Evolutionary conservation across 2,113 vertebrate genomes (phyloP).

Genomic region (Columba janthina): DNA sequence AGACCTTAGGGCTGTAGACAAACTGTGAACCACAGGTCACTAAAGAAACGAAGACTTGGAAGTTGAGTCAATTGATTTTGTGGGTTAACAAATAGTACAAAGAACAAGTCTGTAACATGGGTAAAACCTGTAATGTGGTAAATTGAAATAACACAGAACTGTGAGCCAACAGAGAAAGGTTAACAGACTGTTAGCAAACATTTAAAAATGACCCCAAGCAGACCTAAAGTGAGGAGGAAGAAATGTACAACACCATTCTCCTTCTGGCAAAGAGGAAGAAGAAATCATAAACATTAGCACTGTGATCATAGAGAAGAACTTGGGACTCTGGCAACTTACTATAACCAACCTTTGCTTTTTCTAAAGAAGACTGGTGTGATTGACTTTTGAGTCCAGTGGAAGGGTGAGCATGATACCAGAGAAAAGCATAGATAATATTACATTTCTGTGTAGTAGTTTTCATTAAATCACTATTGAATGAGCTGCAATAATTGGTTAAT

Average conservation of each 20-base stretch:
- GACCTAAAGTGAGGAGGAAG: not conserved
- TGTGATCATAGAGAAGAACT: not conserved
- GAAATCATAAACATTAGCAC: not conserved
- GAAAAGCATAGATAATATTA: not conserved
- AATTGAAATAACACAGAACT: not conserved
- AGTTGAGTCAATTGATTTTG: not conserved
- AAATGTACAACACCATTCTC: not conserved
- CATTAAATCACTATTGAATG: not conserved
- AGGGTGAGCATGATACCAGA: not conserved
- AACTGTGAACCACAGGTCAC: not conserved
- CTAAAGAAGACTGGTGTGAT: not conserved
- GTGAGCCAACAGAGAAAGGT: not conserved
- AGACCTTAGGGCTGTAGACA: not conserved
- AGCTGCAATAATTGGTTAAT: not conserved
- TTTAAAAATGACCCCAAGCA: not conserved
- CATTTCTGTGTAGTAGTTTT: not conserved
- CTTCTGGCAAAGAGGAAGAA: not conserved
- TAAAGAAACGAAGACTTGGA: not conserved
- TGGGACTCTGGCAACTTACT: not conserved
- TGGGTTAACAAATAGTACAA: not conserved
- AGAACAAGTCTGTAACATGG: not conserved
- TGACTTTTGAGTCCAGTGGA: not conserved
- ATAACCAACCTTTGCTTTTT: not conserved
- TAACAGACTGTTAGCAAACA: not conserved
- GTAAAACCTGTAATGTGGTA: not conserved